Conservation (phyloP, 2,113 vertebrate species). For the Nothocercus nigrocapillus region DNA sequence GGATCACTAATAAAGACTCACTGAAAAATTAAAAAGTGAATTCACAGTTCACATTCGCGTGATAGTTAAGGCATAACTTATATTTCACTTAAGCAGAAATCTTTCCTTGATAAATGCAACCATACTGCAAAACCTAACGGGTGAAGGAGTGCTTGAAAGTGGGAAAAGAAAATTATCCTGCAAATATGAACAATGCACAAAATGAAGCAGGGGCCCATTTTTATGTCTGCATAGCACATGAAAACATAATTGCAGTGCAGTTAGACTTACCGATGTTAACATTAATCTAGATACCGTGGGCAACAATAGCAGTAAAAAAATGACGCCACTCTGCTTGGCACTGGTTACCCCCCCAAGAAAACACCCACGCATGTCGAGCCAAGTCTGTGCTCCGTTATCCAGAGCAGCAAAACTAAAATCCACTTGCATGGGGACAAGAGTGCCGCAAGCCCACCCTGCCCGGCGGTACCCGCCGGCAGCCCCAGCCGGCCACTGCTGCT, state of each 20-base stretch:
- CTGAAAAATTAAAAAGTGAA: not conserved
- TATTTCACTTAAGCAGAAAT: not conserved
- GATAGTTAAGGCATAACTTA: not conserved
- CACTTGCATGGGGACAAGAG: not conserved
- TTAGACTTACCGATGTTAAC: not conserved
- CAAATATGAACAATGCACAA: not conserved
- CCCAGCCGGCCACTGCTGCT: not conserved
- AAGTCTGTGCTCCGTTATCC: fast-evolving
- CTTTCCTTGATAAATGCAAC: not conserved
- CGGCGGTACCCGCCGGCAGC: not conserved
- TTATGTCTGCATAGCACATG: not conserved
- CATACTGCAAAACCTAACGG: not conserved
- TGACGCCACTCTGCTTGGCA: not conserved
- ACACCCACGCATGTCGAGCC: not conserved
- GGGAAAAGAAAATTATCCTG: slow-evolving; percentile 18
- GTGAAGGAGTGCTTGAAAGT: not conserved
- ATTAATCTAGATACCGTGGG: not conserved
- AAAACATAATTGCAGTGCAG: slow-evolving; percentile 46
- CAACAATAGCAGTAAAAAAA: not conserved
- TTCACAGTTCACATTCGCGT: fast-evolving
- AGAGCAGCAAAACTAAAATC: not conserved
- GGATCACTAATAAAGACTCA: not conserved
- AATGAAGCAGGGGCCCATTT: not conserved
- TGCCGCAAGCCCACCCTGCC: not conserved
- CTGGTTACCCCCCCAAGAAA: fast-evolving